phyloP scores from a whole-genome alignment of 2,888 invertebrate species.

The Protonemura montana region DNA sequence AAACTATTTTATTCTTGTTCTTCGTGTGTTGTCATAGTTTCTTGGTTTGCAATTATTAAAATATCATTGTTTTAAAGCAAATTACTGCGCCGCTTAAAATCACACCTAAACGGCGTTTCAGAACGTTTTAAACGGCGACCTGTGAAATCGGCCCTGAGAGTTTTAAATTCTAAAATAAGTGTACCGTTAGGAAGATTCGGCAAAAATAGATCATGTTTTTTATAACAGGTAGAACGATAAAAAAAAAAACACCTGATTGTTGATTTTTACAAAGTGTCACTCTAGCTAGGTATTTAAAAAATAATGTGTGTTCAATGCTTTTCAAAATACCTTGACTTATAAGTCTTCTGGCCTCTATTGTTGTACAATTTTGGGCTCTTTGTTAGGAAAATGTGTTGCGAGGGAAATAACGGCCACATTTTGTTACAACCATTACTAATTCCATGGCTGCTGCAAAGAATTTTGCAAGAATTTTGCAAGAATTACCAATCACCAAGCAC shows the following conservation, averaged over 20 bases:
- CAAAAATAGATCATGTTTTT: background rate
- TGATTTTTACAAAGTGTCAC: background rate
- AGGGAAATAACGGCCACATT: background rate
- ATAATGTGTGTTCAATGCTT: background rate
- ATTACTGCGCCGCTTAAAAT: too few species aligned
- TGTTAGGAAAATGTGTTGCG: background rate
- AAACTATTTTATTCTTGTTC: too few species aligned
- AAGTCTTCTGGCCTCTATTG: background rate
- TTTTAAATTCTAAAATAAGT: background rate
- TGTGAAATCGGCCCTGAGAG: too few species aligned
- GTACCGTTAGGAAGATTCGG: background rate
- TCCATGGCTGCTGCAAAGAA: background rate
- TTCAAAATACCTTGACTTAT: background rate
- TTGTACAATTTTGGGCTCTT: background rate
- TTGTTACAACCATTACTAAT: background rate
- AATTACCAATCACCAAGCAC: conserved; percentile 4
- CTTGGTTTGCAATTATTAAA: too few species aligned
- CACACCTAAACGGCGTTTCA: background rate
- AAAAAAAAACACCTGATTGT: background rate
- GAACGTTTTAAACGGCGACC: too few species aligned
- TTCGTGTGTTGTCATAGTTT: too few species aligned
- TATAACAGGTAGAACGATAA: background rate
- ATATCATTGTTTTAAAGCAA: too few species aligned
- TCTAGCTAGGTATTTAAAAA: background rate
- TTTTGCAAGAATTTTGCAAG: background rate